phyloP scores from a whole-genome alignment of 2,113 vertebrate species.

The Pomatorhinus ruficollis region DNA sequence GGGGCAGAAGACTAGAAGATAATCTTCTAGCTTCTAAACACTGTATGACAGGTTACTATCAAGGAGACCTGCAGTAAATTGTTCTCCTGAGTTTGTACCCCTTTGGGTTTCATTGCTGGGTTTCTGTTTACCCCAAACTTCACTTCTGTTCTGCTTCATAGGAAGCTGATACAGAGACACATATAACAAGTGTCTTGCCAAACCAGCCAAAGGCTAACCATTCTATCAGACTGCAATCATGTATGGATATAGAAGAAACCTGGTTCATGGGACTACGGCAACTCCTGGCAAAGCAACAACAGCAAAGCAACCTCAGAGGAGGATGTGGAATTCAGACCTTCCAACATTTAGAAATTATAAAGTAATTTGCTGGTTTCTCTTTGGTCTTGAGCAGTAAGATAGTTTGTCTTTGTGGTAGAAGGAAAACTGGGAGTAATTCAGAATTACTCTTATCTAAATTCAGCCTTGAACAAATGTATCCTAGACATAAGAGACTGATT shows the following conservation, averaged over 20 bases:
- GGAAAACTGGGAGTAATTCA: neutral
- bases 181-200: neutral
- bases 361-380: neutral
- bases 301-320: neutral
- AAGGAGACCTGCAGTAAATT: neutral
- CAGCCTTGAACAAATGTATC: neutral
- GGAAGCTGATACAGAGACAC: neutral
- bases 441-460: neutral
- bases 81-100: neutral
- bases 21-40: neutral
- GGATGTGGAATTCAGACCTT: neutral
- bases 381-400: neutral
- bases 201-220: neutral
- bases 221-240: neutral
- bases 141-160: neutral
- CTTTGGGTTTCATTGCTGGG: rapidly evolving
- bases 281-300: neutral
- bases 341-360: neutral
- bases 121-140: neutral
- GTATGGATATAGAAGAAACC: rapidly evolving
- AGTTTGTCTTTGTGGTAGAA: neutral
- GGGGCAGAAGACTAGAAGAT: rapidly evolving
- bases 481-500: neutral
- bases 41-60: neutral
- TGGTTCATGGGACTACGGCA: neutral